phyloP scores from a whole-genome alignment of 2,797 vertebrate species.

The Oceanodroma leucorhoa region DNA sequence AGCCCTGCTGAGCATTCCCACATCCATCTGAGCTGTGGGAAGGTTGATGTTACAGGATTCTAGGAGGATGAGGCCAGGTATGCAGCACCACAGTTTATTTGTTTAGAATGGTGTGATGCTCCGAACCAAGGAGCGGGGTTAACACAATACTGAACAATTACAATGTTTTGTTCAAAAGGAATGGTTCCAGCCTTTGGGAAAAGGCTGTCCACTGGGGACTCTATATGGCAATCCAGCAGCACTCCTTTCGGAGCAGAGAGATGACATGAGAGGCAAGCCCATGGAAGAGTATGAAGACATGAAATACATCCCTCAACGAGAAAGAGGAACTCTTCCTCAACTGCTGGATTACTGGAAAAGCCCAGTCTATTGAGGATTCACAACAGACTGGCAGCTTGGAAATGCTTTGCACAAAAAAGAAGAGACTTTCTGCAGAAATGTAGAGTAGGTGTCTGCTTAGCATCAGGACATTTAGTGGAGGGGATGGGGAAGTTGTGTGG shows the following conservation, averaged over 20 bases:
- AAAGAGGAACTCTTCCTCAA: not conserved
- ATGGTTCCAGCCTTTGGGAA: not conserved
- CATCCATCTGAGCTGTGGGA: not conserved
- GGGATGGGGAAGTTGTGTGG: not conserved
- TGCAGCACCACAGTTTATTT: not conserved
- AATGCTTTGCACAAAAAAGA: not conserved
- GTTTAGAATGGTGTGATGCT: not conserved
- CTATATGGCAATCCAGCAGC: not conserved
- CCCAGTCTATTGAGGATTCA: not conserved
- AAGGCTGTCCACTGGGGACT: not conserved
- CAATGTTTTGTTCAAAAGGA: not conserved
- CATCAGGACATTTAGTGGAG: not conserved
- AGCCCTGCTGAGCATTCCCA: not conserved
- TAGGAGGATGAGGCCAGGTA: not conserved
- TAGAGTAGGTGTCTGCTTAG: not conserved
- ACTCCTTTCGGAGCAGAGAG: not conserved
- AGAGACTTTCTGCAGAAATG: not conserved
- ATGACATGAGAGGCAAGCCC: not conserved
- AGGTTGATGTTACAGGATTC: not conserved
- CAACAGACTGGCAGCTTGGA: not conserved
- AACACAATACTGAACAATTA: not conserved
- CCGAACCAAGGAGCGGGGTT: not conserved
- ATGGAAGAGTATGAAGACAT: not conserved
- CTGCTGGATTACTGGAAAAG: not conserved
- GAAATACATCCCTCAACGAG: not conserved